Conservation (phyloP, 2,888 invertebrate species). For the Idaea straminata region DNA sequence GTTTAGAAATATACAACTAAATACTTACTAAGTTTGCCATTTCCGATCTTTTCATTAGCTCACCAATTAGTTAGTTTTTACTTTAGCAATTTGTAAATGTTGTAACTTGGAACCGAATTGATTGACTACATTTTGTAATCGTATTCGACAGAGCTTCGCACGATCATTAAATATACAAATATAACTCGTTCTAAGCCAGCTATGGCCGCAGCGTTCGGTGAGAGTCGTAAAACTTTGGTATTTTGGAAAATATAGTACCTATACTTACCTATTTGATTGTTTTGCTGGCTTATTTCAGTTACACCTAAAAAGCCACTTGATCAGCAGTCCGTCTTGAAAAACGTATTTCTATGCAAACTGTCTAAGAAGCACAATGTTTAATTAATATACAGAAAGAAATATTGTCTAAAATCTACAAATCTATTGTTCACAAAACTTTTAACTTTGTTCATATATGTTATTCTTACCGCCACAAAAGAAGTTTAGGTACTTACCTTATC, state of each 20-base stretch:
- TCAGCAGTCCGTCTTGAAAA: too few relatives aligned
- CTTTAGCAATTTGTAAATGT: background rate
- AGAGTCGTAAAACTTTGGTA: background rate
- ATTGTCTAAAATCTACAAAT: too few relatives aligned
- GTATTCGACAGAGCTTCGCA: background rate
- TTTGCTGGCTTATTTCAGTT: background rate
- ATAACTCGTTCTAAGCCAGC: background rate
- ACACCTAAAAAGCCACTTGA: too few relatives aligned
- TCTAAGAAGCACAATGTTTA: too few relatives aligned
- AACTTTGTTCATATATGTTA: too few relatives aligned
- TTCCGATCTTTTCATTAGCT: background rate
- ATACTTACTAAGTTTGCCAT: background rate
- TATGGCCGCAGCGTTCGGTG: background rate
- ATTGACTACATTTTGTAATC: background rate
- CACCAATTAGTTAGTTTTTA: background rate
- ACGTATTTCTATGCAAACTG: too few relatives aligned
- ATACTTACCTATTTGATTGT: background rate
- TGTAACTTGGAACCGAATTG: background rate
- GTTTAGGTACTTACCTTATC: too few relatives aligned
- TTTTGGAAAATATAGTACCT: background rate
- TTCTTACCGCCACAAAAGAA: too few relatives aligned
- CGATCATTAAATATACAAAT: conserved; percentile 1
- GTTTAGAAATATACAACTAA: background rate
- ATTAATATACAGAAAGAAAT: too few relatives aligned
- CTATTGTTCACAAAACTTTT: too few relatives aligned